Evolutionary conservation across 2,888 invertebrate species (phyloP).

Genomic region (Cheilosia urbana): DNA sequence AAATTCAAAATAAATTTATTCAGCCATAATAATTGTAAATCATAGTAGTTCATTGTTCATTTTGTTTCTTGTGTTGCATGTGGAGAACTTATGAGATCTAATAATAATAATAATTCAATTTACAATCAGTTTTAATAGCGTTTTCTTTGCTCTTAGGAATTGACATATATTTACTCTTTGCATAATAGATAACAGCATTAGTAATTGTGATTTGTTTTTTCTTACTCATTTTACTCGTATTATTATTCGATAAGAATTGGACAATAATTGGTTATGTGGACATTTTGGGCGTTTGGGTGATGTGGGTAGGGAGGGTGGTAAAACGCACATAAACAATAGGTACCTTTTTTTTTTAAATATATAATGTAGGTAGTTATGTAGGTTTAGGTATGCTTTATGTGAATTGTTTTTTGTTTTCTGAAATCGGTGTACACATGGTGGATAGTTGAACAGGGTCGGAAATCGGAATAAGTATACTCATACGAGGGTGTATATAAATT

Average conservation of each 20-base stretch:
- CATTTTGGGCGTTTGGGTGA: constrained; percentile 61
- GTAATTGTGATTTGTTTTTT: constrained; percentile 72
- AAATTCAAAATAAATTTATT: constrained; percentile 75
- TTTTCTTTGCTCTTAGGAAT: constrained; percentile 74
- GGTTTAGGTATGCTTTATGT: constrained; percentile 47
- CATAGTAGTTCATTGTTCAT: constrained; percentile 60
- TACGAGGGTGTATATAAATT: constrained; percentile 75
- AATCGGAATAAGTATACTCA: constrained; percentile 59
- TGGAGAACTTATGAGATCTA: constrained; percentile 69
- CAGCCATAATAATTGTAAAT: constrained; percentile 74
- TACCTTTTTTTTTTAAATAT: constrained; percentile 40
- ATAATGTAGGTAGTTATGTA: neutral
- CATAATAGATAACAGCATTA: constrained; percentile 75
- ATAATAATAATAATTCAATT: constrained; percentile 65
- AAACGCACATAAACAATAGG: constrained; percentile 55
- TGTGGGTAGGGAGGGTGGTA: constrained; percentile 45
- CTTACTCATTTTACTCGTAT: constrained; percentile 72
- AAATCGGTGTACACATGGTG: constrained; percentile 60
- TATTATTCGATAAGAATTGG: constrained; percentile 65
- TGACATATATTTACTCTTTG: constrained; percentile 75
- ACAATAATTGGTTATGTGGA: constrained; percentile 66
- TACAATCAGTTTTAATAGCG: constrained; percentile 74
- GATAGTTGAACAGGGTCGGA: constrained; percentile 50
- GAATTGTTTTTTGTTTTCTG: constrained; percentile 30
- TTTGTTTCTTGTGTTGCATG: constrained; percentile 63